These are phyloP conservation scores for Upupa epops DNA, from an alignment of 2,113 vertebrate species.

Conservation along the genomic window DNA sequence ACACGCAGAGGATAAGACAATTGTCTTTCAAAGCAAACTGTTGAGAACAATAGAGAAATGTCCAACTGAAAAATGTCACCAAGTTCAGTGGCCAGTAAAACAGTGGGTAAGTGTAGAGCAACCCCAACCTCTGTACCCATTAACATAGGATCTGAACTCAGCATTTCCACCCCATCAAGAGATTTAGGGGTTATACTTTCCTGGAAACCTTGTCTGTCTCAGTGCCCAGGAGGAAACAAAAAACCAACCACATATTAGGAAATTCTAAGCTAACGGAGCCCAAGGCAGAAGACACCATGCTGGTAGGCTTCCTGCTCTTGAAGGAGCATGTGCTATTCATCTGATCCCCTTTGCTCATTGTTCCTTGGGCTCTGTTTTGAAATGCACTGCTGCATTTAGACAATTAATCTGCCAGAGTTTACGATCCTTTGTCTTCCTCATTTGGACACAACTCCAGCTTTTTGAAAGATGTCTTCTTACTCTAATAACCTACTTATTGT, in stretches of 20 bases:
- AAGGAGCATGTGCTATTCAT: slow-evolving; percentile 11
- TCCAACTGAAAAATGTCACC: background rate
- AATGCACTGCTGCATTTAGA: slow-evolving; percentile 3
- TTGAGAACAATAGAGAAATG: background rate
- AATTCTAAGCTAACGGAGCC: background rate
- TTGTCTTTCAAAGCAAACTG: background rate
- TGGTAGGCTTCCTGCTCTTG: background rate
- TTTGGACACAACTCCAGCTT: background rate
- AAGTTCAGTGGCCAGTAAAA: background rate
- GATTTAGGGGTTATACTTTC: background rate
- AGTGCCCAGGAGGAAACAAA: background rate
- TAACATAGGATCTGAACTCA: background rate
- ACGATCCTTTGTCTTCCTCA: background rate
- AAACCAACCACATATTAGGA: background rate
- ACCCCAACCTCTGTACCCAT: background rate
- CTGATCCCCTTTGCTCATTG: slow-evolving; percentile 19
- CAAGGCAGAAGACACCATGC: background rate
- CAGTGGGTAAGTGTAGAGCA: background rate
- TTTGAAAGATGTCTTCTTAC: slow-evolving; percentile 11
- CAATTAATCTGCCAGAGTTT: slow-evolving; percentile 9
- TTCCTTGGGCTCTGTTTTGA: slow-evolving; percentile 18
- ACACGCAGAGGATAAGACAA: background rate
- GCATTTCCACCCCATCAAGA: background rate
- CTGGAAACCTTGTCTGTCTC: background rate
- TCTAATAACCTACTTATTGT: background rate